Evolutionary conservation across 2,888 invertebrate species (phyloP), one percentile per base, ranked within the genome.

Genomic region (Petrolisthes cinctipes): DNA sequence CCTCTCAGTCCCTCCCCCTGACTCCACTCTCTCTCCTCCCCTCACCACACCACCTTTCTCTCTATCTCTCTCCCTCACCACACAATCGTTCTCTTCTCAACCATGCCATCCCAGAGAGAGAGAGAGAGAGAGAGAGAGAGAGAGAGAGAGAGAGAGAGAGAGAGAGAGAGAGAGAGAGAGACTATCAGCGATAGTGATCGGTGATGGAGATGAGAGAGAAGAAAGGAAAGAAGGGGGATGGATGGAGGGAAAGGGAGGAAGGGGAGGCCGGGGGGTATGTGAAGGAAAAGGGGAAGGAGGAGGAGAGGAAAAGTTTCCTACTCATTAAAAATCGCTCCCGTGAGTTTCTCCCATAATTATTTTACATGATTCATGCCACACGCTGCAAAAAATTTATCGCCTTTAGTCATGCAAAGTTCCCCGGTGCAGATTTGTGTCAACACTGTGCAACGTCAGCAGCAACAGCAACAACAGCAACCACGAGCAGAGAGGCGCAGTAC

Each of bases 311-410:
- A 76, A 85, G 80, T 85, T 53, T 51, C 54, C 54, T 53, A 51
- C 76, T 80, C 66, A 80, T 85, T 79, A 83, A 80, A 85, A 85
- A 9, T 20, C 53, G 37, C 23, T n/a, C 54, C 51, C 80, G 71
- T 85, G 80, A 71, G 57, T 85, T 85, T 85, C 85, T 85, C 85
- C 80, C 80, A 79, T 75, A 85, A 85, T 85, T 80, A 85, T 80
- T 85, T 85, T 85, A n/a, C 85, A 56, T 85, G 79, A 85, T 85
- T 78, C 79, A 66, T 68, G 57, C 20, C 54, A 78, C 37, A 23
- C 14, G 17, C 14, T 11, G 71, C 17, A 11, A 11, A 61, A 61
- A 37, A 37, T 37, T 37, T 37, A 37, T 37, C 37, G 37, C 37
- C 37, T 37, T 37, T 37, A 37, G 37, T 37, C 37, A 37, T 37